phyloP scores from a whole-genome alignment of 2,888 invertebrate genomes.

The Trilocha varians region DNA sequence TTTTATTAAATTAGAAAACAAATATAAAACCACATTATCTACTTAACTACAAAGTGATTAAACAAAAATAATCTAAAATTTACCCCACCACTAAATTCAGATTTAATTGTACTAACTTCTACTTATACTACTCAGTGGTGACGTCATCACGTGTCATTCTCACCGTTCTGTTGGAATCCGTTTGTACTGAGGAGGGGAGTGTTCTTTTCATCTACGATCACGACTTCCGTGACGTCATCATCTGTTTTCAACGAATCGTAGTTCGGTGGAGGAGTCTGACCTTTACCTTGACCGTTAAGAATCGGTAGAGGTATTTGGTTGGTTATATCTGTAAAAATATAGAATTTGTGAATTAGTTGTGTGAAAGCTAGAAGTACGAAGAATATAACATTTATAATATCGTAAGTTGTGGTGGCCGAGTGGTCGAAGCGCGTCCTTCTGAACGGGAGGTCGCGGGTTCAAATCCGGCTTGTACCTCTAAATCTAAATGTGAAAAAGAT shows the following conservation, averaged over 20 bases:
- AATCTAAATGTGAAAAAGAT: no score
- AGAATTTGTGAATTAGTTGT: no score
- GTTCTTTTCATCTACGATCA: conserved; percentile 39
- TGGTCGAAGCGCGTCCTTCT: no score
- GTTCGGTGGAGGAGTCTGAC: conserved; percentile 46
- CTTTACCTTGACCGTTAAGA: conserved; percentile 24
- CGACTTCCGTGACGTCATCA: conserved; percentile 44
- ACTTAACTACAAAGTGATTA: no score
- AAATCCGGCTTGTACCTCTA: no score
- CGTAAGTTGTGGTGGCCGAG: no score
- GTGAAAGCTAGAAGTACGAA: no score
- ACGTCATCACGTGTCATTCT: conserved; percentile 36
- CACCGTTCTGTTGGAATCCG: conserved; percentile 19
- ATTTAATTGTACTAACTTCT: conserved; percentile 1
- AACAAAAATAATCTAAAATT: no score
- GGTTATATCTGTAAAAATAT: conserved; percentile 43
- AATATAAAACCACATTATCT: no score
- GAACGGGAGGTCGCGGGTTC: no score
- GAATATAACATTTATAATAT: no score
- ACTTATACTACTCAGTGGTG: conserved; percentile 1
- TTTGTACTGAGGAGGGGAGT: conserved; percentile 27
- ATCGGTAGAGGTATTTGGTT: conserved; percentile 45
- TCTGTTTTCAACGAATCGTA: conserved; percentile 43
- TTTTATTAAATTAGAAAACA: no score
- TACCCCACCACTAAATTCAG: background rate